These are phyloP conservation scores for Luehdorfia chinensis DNA, from an alignment of 1,140 invertebrate species.

Conservation along the genomic window DNA sequence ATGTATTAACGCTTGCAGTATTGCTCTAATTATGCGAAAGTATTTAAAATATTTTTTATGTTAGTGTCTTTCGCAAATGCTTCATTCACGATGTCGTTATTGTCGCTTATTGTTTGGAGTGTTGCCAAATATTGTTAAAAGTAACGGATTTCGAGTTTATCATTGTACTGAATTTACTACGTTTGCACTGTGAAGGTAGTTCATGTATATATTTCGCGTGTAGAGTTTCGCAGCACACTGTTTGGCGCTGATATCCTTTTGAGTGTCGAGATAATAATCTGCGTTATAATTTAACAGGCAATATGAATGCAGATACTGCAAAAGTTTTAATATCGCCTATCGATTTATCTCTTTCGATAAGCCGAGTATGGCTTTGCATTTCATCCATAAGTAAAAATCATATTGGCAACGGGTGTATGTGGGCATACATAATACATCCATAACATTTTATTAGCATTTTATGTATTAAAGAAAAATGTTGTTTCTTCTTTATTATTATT, in stretches of 20 bases:
- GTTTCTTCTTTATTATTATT: no score
- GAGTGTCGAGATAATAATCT: constrained; percentile 2
- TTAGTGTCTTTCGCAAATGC: not conserved
- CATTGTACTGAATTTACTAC: not conserved
- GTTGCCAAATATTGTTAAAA: constrained; percentile 12
- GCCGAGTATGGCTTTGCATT: not conserved
- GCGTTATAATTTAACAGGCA: not conserved
- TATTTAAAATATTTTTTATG: constrained; percentile 2
- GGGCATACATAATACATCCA: no score
- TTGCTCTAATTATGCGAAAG: not conserved
- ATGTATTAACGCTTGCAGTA: constrained; percentile 10
- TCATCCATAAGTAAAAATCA: no score
- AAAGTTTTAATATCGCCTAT: constrained; percentile 5
- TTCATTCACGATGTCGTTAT: not conserved
- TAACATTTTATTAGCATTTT: no score
- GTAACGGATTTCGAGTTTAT: constrained; percentile 10
- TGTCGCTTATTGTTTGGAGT: constrained; percentile 6
- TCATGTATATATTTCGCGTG: not conserved
- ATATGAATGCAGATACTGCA: not conserved
- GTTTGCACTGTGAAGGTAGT: constrained; percentile 3
- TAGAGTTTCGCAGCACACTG: constrained; percentile 6
- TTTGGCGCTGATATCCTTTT: not conserved
- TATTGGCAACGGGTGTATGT: no score
- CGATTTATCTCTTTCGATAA: constrained; percentile 7
- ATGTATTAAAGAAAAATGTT: no score